Conservation (phyloP, 2,888 invertebrate genomes). For the Pseudoips prasinana region DNA sequence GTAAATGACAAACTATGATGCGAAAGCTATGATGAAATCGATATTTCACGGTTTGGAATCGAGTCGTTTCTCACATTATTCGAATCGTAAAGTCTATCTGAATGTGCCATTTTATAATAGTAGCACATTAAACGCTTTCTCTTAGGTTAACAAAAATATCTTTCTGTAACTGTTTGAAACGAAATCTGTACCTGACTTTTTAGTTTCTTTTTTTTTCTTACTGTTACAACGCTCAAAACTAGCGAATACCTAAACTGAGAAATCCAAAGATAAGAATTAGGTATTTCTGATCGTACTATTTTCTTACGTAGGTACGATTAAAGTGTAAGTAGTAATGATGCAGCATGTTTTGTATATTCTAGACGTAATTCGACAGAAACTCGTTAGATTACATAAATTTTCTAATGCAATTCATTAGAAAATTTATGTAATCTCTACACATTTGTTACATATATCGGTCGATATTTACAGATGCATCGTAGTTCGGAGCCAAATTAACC, state of each 20-base stretch:
- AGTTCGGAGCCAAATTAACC: too few species aligned
- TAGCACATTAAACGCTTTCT: constrained; percentile 39
- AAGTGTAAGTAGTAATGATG: constrained; percentile 1
- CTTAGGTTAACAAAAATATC: constrained; percentile 24
- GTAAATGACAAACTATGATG: constrained; percentile 2
- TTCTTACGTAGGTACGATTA: constrained; percentile 15
- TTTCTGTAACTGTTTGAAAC: constrained; percentile 26
- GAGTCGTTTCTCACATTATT: constrained; percentile 12
- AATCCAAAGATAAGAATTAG: constrained; percentile 58
- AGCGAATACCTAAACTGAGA: constrained; percentile 42
- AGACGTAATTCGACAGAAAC: too few species aligned
- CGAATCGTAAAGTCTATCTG: constrained; percentile 18
- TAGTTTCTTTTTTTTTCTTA: constrained; percentile 25
- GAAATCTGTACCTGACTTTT: constrained; percentile 51
- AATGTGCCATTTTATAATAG: constrained; percentile 38
- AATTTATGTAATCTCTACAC: too few species aligned
- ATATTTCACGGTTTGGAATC: constrained; percentile 15
- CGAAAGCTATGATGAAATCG: constrained; percentile 14
- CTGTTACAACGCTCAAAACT: constrained; percentile 39
- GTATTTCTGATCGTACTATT: constrained; percentile 31
- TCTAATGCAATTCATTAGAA: constrained; percentile 6
- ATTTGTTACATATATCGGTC: too few species aligned
- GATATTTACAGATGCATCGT: too few species aligned
- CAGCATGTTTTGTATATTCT: neutral
- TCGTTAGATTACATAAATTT: constrained; percentile 5